Conservation (phyloP, 2,797 vertebrate genomes). For the Anniella stebbinsi region DNA sequence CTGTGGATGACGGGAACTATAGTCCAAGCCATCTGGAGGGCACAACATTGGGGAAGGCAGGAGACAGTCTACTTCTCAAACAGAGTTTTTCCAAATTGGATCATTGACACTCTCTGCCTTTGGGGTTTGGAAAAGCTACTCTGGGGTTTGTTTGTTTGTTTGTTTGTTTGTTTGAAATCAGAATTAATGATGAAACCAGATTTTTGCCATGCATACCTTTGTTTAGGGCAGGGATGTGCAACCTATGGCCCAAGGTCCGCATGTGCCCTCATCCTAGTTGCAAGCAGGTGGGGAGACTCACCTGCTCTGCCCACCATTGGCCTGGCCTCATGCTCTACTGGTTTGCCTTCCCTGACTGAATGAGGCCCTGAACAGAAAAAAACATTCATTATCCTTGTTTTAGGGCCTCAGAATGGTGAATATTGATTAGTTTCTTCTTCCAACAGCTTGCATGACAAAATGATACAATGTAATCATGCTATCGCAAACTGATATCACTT, state of each 20-base stretch:
- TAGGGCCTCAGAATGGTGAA: neutral
- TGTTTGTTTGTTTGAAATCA: neutral
- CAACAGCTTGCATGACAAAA: neutral
- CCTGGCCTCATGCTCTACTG: too few species aligned
- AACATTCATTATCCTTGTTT: neutral
- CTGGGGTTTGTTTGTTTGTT: neutral
- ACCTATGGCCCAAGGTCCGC: neutral
- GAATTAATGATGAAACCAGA: neutral
- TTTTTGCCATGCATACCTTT: too few species aligned
- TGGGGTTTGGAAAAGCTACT: neutral
- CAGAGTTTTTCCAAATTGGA: neutral
- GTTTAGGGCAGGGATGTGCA: too few species aligned
- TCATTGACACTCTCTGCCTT: neutral
- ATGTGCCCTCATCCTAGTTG: neutral
- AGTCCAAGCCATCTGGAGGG: too few species aligned
- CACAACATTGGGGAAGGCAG: too few species aligned
- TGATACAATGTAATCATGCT: neutral
- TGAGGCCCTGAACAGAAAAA: neutral
- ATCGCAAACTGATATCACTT: neutral
- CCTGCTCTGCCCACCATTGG: too few species aligned
- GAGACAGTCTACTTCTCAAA: neutral
- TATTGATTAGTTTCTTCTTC: neutral
- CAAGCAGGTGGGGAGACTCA: too few species aligned
- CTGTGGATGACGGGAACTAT: too few species aligned
- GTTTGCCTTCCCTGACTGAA: too few species aligned